Conservation (phyloP, 2,888 invertebrate species). For the Latrodectus hesperus region DNA sequence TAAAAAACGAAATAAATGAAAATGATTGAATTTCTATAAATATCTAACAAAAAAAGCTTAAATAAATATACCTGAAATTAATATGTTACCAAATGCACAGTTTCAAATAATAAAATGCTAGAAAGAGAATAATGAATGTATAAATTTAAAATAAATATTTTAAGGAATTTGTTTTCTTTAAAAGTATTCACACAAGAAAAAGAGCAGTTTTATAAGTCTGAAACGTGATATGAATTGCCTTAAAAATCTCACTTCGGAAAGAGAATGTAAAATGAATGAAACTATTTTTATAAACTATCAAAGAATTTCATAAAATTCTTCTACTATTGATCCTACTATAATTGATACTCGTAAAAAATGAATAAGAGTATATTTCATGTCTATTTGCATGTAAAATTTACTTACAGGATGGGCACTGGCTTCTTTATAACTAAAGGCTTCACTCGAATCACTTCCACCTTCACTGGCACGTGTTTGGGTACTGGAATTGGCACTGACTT, state of each 20-base stretch:
- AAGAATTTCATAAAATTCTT: not conserved
- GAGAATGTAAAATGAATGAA: not conserved
- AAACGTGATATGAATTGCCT: not conserved
- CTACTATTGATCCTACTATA: not conserved
- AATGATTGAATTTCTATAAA: too few species aligned
- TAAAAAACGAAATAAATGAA: too few species aligned
- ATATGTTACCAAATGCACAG: not conserved
- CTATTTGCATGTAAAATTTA: constrained; percentile 15
- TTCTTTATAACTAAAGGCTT: constrained; percentile 71
- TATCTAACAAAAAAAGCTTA: not conserved
- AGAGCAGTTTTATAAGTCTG: too few species aligned
- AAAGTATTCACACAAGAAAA: too few species aligned
- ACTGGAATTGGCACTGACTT: constrained; percentile 71
- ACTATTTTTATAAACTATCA: not conserved
- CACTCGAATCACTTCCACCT: constrained; percentile 71
- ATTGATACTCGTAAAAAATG: not conserved
- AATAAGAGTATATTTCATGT: not conserved
- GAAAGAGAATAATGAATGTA: too few species aligned
- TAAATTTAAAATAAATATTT: too few species aligned
- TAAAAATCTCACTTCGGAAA: not conserved
- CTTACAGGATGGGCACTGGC: constrained; percentile 71
- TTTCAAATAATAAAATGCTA: not conserved
- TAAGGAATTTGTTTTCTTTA: too few species aligned
- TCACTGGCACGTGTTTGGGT: constrained; percentile 71
- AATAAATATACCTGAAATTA: not conserved